Base-by-base conservation (phyloP, 2,797 vertebrate species). In the Tauraco hartlaubi region DNA sequence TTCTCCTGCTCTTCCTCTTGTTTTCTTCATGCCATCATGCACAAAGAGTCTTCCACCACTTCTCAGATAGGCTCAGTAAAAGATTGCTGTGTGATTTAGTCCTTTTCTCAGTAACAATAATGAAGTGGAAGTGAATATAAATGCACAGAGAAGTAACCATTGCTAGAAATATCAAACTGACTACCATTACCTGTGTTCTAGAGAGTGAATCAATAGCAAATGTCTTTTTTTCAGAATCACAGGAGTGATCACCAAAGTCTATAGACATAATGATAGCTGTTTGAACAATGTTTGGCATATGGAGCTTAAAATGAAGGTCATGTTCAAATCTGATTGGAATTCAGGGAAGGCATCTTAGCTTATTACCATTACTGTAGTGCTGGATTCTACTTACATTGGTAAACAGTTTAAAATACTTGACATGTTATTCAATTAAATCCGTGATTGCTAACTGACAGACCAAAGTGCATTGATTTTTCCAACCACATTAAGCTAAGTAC, bases 351-450 rank as follows among this genome's bases (percentile, higher is more conserved):
- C 49, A 41, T 78, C 76, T 49, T 91, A 63, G 82, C 81, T 96
- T 93, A 91, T 97, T 96, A 95, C 68, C 64, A 68, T 94, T 81
- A 90, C 77, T 95, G 5, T 94, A 74, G 71, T 89, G 83, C 66
- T 83, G 52, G 56, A 64, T 96, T 96, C 91, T 94, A 76, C 96
- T 97, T 96, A 88, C 82, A 74, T 49, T 78, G 71, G 82, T 97
- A 95, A 96, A 95, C 77, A 96, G 79, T 94, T 97, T 96, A 90
- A 95, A 96, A 95, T 91, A 95, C 86, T 94, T 97, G 94, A 86
- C 94, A 81, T 95, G 62, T 95, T 94, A 95, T 89, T 97, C 86
- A 96, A 84, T 97, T 96, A 94, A 95, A 96, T 88, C 79, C 86
- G 92, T 94, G 94, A 97, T 93, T 96, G 82, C 94, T 94, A 67